Evolutionary conservation across 2,888 invertebrate genomes (phyloP), one percentile per base, ranked within the genome.

Genomic region (Amorpha juglandis): DNA sequence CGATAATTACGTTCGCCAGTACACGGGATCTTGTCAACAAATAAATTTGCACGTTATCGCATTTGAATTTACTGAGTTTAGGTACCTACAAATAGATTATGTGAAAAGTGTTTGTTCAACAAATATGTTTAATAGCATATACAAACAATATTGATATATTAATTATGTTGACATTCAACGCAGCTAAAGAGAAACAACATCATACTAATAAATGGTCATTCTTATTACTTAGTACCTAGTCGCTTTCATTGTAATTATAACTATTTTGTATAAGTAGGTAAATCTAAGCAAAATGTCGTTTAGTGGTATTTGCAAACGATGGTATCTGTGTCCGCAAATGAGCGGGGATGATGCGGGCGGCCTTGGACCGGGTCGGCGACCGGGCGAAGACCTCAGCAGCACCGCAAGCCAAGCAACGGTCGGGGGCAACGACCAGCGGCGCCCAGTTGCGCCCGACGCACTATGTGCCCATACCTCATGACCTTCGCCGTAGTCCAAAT

Each of bases 321-420:
- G 82, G 84, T 90, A 89, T 89, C 86, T 84, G 80, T 80, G 79
- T 82, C 83, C 82, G 85, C 84, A 80, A 84, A 81, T 79, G 80
- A 72, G 89, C 87, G 87, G 90, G 91, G 91, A 88, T 91, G 91
- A 90, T 91, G 91, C 90, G 90, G 90, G 87, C 89, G 92, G 91
- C 92, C 92, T 92, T 92, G 92, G 83, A 74, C 72, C 88, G 88
- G 92, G 92, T 93, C 92, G 92, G 83, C 89, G 92, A 93, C 92
- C 93, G 92, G 93, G 80, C 92, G 91, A 90, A 92, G 92, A 92
- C 92, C 92, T 84, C 86, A 88, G 81, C 90, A 91, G 89, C 92
- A 90, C 91, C 87, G 87, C 88, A 85, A 89, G 84, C 86, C 90
- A 91, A 88, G 88, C 92, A 92, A 91, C 92, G 91, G 92, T 90